Conservation (phyloP, 2,113 vertebrate genomes). For the Ovis canadensis region DNA sequence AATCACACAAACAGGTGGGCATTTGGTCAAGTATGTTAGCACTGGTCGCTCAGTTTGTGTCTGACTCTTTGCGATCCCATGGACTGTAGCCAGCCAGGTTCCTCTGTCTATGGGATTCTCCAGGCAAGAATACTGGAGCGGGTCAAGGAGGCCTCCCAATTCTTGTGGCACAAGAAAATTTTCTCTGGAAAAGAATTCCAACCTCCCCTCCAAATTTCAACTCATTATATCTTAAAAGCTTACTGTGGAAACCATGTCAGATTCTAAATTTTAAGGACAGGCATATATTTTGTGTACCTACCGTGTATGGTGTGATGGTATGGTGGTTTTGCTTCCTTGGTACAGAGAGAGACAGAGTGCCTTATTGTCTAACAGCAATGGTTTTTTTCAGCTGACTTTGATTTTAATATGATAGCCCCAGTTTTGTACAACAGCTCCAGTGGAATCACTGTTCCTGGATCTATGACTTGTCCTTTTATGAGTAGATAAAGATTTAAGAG, state of each 20-base stretch:
- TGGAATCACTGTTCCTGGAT: neutral
- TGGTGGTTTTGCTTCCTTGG: neutral
- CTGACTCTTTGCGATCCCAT: neutral
- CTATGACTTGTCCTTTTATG: neutral
- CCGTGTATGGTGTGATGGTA: neutral
- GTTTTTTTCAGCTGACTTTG: neutral
- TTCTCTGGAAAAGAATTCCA: conserved; percentile 5
- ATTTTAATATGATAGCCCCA: neutral
- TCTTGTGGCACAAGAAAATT: neutral
- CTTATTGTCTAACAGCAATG: neutral
- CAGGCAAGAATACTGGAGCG: neutral
- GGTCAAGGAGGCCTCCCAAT: neutral
- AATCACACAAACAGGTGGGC: neutral
- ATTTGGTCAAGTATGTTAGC: neutral
- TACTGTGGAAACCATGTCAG: neutral
- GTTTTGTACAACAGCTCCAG: neutral
- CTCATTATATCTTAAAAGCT: neutral
- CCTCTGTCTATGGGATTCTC: neutral
- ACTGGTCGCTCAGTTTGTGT: neutral
- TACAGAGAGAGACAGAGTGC: neutral
- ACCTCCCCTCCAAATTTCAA: neutral
- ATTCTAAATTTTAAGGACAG: neutral
- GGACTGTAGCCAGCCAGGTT: neutral
- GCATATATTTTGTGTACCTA: neutral
- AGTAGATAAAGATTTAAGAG: conserved; percentile 50